Conservation (phyloP, 1,140 invertebrate genomes). For the Zaprionus lachaisei region DNA sequence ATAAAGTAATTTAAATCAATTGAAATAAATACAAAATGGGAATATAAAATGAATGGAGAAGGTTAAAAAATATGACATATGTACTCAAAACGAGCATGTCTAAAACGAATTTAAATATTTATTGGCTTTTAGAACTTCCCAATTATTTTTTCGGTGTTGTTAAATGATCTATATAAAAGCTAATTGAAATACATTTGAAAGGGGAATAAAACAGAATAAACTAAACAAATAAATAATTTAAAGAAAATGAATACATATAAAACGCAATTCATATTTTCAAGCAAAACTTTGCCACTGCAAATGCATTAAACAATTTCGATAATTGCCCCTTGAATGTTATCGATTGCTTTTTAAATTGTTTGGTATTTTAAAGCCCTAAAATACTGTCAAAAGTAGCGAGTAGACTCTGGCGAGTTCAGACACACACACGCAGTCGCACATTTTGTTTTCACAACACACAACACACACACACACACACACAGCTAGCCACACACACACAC, state of each 20-base stretch:
- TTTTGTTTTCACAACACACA: slow-evolving; percentile 48
- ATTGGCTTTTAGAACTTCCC: neutral
- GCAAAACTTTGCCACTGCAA: no score
- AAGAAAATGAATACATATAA: no score
- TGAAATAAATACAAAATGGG: no score
- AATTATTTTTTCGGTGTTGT: neutral
- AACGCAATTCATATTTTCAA: no score
- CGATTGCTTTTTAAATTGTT: neutral
- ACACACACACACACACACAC: neutral
- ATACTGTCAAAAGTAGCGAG: slow-evolving; percentile 24
- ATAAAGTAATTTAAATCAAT: neutral
- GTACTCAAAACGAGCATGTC: no score
- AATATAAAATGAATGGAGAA: no score
- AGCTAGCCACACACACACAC: neutral
- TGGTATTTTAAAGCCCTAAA: slow-evolving; percentile 10
- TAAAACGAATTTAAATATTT: no score
- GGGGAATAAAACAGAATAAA: neutral
- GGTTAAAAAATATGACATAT: no score
- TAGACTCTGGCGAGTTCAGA: slow-evolving; percentile 12
- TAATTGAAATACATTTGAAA: neutral
- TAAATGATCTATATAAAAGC: neutral
- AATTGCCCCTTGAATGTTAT: neutral
- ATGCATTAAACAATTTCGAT: neutral
- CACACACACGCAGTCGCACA: neutral
- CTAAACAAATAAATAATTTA: no score